Evolutionary conservation across 2,888 invertebrate genomes (phyloP).

Genomic region (Phengaris alcon): DNA sequence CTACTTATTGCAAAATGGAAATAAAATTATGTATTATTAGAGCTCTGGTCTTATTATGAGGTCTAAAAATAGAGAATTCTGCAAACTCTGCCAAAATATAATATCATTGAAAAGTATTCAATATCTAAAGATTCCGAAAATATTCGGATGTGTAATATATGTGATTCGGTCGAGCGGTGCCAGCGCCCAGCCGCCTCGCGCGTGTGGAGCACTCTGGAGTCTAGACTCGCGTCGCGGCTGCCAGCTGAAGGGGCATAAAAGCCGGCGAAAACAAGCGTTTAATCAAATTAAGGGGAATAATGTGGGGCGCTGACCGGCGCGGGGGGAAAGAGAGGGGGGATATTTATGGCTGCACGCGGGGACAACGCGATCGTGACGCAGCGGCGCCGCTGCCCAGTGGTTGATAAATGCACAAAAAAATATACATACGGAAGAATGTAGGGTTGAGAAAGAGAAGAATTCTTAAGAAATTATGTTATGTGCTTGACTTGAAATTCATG

Average conservation of each 20-base stretch:
- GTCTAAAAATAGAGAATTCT: neutral
- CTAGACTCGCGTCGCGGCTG: constrained; percentile 20
- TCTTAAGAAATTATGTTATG: neutral
- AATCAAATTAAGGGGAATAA: constrained; percentile 28
- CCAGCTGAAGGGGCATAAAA: constrained; percentile 21
- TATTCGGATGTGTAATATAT: neutral
- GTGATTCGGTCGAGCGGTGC: constrained; percentile 4
- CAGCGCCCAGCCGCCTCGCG: neutral
- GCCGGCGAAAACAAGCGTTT: constrained; percentile 24
- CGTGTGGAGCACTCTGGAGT: neutral
- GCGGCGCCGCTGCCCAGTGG: neutral
- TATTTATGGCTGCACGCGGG: neutral
- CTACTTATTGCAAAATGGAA: neutral
- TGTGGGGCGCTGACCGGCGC: constrained; percentile 11
- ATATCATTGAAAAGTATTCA: neutral
- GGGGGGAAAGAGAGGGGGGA: neutral
- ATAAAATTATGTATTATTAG: neutral
- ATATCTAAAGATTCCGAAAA: neutral
- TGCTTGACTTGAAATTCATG: neutral
- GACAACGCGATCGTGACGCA: neutral
- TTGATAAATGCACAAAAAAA: constrained; percentile 4
- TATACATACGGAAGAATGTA: neutral
- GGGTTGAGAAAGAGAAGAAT: neutral
- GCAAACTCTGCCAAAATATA: neutral
- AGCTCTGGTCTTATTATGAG: neutral